Conservation (phyloP, 2,113 vertebrate species). For the Ptilorrhoa leucosticta region DNA sequence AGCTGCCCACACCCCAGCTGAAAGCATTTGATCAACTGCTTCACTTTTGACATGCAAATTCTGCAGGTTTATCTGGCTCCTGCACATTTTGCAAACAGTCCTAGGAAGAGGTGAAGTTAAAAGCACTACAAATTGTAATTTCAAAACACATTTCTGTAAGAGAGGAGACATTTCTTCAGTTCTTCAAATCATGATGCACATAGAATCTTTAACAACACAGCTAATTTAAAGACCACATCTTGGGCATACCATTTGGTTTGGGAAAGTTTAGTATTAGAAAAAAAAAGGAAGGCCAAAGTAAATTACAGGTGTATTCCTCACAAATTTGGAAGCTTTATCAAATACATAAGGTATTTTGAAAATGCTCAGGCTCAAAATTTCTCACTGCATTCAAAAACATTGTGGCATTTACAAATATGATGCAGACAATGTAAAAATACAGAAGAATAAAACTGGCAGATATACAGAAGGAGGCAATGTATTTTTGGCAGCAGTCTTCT, state of each 20-base stretch:
- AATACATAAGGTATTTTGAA: background rate
- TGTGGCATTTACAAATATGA: background rate
- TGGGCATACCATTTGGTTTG: background rate
- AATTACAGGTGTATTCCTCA: background rate
- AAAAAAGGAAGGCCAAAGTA: background rate
- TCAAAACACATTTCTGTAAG: background rate
- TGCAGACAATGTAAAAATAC: background rate
- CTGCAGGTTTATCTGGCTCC: constrained; percentile 19
- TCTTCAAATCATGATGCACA: background rate
- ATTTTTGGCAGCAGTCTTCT: background rate
- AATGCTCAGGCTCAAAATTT: background rate
- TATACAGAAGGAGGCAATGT: background rate
- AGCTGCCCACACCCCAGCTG: background rate
- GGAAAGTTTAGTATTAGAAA: background rate
- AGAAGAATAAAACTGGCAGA: background rate
- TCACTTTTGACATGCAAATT: constrained; percentile 27
- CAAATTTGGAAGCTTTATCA: background rate
- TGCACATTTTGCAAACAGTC: background rate
- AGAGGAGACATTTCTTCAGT: background rate
- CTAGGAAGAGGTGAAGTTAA: background rate
- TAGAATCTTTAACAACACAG: background rate
- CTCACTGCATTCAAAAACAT: background rate
- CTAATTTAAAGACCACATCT: background rate
- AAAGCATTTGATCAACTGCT: background rate
- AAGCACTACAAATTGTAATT: background rate